These are phyloP conservation scores for Mycetomoellerius zeteki DNA, from an alignment of 1,140 invertebrate genomes.

Conservation along the genomic window DNA sequence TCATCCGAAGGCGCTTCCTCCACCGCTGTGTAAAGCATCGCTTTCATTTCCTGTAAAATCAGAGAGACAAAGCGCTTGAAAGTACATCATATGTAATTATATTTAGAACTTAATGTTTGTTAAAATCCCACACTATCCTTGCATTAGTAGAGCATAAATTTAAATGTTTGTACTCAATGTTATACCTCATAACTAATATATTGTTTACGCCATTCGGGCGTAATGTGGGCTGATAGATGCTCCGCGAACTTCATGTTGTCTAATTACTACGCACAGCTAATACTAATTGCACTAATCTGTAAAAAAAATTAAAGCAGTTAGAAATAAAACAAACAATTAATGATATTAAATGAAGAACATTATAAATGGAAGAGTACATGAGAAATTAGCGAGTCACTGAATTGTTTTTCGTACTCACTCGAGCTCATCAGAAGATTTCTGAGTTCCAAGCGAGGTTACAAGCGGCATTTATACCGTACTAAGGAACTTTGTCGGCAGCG, in stretches of 20 bases:
- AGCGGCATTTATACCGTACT: conserved; percentile 39
- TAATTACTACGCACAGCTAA: not conserved
- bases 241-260: conserved; percentile 98
- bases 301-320: conserved; percentile 21
- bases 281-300: conserved; percentile 27
- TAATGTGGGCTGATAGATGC: conserved; percentile 98
- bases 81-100: conserved; percentile 34
- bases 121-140: conserved; percentile 28
- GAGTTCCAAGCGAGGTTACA: conserved; percentile 60
- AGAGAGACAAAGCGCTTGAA: conserved; percentile 42
- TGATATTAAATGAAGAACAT: not conserved
- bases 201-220: conserved; percentile 99
- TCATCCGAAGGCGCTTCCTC: conserved; percentile 96
- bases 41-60: conserved; percentile 94
- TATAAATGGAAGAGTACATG: not conserved
- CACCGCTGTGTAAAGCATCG: conserved; percentile 95
- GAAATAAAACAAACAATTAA: not conserved
- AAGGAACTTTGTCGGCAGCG: conserved; percentile 68
- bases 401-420: conserved; percentile 7
- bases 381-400: not conserved
- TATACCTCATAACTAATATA: conserved; percentile 99
- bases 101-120: not conserved
- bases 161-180: conserved; percentile 37
- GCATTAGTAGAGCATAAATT: not conserved
- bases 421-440: not conserved